Evolutionary conservation across 2,797 vertebrate genomes (phyloP).

Genomic region (Knipowitschia caucasica): DNA sequence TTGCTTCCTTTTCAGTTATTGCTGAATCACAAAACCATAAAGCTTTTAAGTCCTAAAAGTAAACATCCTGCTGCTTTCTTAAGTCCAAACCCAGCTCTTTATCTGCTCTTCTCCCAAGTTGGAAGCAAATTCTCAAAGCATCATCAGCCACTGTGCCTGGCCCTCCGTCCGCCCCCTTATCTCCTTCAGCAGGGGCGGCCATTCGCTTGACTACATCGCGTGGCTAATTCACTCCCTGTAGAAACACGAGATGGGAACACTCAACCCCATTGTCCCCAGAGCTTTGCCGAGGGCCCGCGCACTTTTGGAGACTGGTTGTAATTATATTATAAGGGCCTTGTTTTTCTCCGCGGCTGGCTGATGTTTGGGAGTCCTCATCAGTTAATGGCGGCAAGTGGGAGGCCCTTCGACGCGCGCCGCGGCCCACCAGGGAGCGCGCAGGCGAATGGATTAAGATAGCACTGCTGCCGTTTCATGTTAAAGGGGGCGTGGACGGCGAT

Average conservation of each 20-base stretch:
- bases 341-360: constrained; percentile 51
- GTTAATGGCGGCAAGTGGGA: constrained; percentile 55
- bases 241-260: constrained; percentile 52
- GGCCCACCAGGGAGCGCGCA: constrained; percentile 27
- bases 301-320: constrained; percentile 52
- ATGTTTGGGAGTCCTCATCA: constrained; percentile 55
- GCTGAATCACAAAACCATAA: background rate
- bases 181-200: constrained; percentile 34
- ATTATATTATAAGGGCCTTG: constrained; percentile 62
- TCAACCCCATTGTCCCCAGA: constrained; percentile 53
- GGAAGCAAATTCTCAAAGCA: constrained; percentile 23
- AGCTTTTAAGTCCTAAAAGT: background rate
- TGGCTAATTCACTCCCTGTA: constrained; percentile 53
- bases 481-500: constrained; percentile 15
- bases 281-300: constrained; percentile 44
- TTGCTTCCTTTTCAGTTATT: no score
- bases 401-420: constrained; percentile 28
- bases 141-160: constrained; percentile 15
- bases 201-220: constrained; percentile 40
- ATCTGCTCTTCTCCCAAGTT: background rate
- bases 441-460: constrained; percentile 50
- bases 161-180: constrained; percentile 26
- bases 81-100: background rate
- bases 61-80: background rate
- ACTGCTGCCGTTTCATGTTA: constrained; percentile 28